Evolutionary conservation across 1,140 invertebrate species (phyloP), one percentile per base, ranked within the genome.

Genomic region (Drosophila equinoxialis): DNA sequence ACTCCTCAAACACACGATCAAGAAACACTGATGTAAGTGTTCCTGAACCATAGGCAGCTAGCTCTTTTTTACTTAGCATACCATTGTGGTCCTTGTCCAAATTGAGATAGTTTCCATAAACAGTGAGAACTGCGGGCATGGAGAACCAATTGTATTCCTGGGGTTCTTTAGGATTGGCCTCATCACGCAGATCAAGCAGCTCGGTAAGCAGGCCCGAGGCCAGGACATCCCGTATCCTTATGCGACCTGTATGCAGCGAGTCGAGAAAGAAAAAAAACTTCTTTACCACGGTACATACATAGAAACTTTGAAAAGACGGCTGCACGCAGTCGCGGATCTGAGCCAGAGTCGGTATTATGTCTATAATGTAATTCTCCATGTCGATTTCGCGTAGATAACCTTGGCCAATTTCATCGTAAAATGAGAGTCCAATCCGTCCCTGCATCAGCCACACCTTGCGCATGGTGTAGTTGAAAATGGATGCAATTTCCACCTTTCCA

Each of bases 261-360:
- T 99, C 98, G 1, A 99, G 92, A 86, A 99, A 99, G 92, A 99
- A 99, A 74, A 99, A 95, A 92, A 99, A 99, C 90, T 98, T 99
- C 73, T 98, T 94, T 0, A 98, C 97, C 17, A 97, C 98, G 8
- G 98, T 98, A 92, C 98, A 99, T 1, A 98, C 96, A 91, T 99
- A 99, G 93, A 99, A 99, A 10, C 96, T 97, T 84, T 98, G 97
- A 92, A 99, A 99, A 0, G 97, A 98, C 60, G 97, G 96, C 91
- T 98, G 97, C 35, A 99, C 92, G 14, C 39, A 51, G 0, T 97
- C 96, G 90, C 98, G 96, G 0, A 99, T 92, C 76, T 98, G 97
- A 2, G 96, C 95, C 63, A 99, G 90, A 10, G 97, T 98, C 2
- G 98, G 98, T 74, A 99, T 97, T 48, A 99, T 92, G 91, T 99